Percentiles rank a stretch among this genome's conserved stretches.
These are phyloP conservation scores for Myrmecobius fasciatus DNA, from an alignment of 2,113 vertebrate species.

Conservation along the genomic window DNA sequence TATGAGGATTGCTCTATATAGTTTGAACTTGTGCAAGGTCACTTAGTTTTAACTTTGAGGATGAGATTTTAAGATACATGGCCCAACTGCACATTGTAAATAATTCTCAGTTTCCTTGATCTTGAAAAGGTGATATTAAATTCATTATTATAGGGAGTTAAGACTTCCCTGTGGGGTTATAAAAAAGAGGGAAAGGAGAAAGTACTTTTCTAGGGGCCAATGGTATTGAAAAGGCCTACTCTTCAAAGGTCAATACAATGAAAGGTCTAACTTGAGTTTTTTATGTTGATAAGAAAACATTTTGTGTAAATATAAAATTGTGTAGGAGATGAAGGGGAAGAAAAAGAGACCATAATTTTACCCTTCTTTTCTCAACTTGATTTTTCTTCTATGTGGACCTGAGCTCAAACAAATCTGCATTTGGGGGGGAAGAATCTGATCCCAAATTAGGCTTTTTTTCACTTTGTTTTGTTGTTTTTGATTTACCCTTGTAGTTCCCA, in stretches of 20 bases:
- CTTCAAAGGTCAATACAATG: slow-evolving; percentile 13
- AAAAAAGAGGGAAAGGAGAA: background rate
- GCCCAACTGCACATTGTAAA: slow-evolving; percentile 68
- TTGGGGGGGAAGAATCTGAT: background rate
- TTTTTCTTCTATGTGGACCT: background rate
- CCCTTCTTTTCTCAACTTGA: background rate
- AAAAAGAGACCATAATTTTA: slow-evolving; percentile 12
- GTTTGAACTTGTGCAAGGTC: slow-evolving; percentile 50
- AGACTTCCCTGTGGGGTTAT: slow-evolving; percentile 46
- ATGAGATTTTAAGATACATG: slow-evolving; percentile 49
- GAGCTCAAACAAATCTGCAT: background rate
- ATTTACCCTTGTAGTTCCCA: background rate
- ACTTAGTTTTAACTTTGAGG: slow-evolving; percentile 11
- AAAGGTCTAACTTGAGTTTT: slow-evolving; percentile 5
- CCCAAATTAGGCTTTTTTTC: background rate
- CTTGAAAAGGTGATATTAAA: slow-evolving; percentile 48
- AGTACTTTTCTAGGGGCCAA: background rate
- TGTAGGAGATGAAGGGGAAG: background rate
- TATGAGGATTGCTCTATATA: slow-evolving; percentile 45
- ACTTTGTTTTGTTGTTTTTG: background rate
- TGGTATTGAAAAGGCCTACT: slow-evolving; percentile 46
- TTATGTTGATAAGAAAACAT: background rate
- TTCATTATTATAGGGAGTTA: slow-evolving; percentile 17
- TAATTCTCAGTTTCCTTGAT: slow-evolving; percentile 57
- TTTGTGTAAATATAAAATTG: background rate